phyloP scores from a whole-genome alignment of 1,140 invertebrate species.

The Drusus annulatus region DNA sequence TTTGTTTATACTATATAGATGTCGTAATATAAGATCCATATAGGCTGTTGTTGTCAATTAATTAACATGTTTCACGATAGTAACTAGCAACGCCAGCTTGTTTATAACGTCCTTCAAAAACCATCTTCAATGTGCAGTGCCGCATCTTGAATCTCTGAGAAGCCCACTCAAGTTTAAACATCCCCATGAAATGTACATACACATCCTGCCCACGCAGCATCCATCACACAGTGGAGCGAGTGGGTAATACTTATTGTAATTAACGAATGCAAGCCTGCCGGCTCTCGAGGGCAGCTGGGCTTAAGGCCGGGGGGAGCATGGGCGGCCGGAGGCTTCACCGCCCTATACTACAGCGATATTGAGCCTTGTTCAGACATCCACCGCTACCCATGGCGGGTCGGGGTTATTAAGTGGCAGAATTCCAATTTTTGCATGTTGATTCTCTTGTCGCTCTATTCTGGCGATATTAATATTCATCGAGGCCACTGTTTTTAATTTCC shows the following conservation, averaged over 20 bases:
- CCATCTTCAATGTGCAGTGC: too few relatives aligned
- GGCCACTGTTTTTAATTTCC: slow-evolving; percentile 49
- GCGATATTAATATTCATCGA: slow-evolving; percentile 49
- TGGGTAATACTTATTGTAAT: slow-evolving; percentile 43
- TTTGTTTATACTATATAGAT: too few relatives aligned
- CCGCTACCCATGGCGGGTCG: slow-evolving; percentile 2
- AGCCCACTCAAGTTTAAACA: too few relatives aligned
- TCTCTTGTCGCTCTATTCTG: slow-evolving; percentile 17
- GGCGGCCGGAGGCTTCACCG: too few relatives aligned
- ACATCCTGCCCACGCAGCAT: background rate
- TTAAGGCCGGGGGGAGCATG: too few relatives aligned
- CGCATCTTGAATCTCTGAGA: too few relatives aligned
- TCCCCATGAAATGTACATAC: background rate
- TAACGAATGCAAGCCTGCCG: slow-evolving; percentile 41
- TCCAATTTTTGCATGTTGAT: slow-evolving; percentile 49
- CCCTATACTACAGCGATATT: background rate
- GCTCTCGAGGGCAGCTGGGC: background rate
- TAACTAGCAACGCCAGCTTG: too few relatives aligned
- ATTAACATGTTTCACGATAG: too few relatives aligned
- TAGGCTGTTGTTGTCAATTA: too few relatives aligned
- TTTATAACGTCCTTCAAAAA: too few relatives aligned
- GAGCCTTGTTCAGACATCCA: slow-evolving; percentile 41
- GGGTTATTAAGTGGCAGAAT: slow-evolving; percentile 36
- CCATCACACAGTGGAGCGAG: background rate
- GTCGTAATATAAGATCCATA: too few relatives aligned